Percentiles rank a stretch among this genome's conserved stretches.
These are phyloP conservation scores for Lithophane semibrunnea DNA, from an alignment of 2,888 invertebrate genomes.

Conservation along the genomic window DNA sequence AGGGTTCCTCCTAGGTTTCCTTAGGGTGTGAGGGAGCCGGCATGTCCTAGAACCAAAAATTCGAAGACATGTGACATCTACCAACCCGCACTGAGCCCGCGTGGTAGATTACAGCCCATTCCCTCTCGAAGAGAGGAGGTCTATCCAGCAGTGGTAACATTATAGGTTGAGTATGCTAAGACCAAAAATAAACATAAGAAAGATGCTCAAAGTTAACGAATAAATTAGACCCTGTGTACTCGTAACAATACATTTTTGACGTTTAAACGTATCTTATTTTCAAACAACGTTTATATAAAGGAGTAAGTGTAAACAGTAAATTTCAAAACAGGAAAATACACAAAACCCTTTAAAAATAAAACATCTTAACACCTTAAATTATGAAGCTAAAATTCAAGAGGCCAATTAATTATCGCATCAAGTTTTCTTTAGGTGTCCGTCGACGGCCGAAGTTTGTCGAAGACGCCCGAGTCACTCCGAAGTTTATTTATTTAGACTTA, in stretches of 20 bases:
- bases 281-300: not conserved
- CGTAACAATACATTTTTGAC: not conserved
- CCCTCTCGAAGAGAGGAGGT: no score
- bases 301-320: not conserved
- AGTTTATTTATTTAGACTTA: conserved; percentile 58
- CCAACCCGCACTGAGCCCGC: no score
- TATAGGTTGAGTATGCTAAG: not conserved
- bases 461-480: conserved; percentile 22
- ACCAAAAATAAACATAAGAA: not conserved
- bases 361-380: conserved; percentile 21
- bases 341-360: conserved; percentile 21
- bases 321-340: conserved; percentile 8
- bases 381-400: conserved; percentile 34
- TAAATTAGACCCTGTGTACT: not conserved
- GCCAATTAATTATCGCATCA: conserved; percentile 57
- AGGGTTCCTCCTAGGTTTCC: no score
- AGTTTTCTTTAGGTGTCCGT: conserved; percentile 28
- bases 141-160: no score
- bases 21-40: no score
- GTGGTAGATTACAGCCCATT: no score
- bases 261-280: not conserved
- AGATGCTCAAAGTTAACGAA: not conserved
- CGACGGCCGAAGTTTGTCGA: conserved; percentile 27
- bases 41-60: no score
- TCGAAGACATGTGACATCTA: no score